Conservation (phyloP, 2,797 vertebrate species). For the Propithecus deckenii region DNA sequence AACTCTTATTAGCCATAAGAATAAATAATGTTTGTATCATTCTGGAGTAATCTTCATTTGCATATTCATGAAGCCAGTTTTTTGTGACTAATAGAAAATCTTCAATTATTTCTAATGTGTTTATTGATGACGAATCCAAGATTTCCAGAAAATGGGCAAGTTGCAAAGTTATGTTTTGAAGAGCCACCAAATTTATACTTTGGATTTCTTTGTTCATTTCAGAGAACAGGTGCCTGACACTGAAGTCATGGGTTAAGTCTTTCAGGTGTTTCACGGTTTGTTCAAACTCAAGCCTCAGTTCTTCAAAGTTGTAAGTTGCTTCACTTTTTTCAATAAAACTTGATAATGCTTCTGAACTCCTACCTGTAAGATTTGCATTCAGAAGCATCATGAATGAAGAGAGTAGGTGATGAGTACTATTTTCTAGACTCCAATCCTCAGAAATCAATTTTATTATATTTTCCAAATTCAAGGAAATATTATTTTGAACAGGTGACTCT, state of each 20-base stretch:
- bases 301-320: slow-evolving; percentile 35
- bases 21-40: slow-evolving; percentile 35
- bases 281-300: slow-evolving; percentile 59
- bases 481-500: not conserved
- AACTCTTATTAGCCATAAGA: slow-evolving; percentile 46
- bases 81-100: slow-evolving; percentile 31
- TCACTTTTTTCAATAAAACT: slow-evolving; percentile 46
- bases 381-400: not conserved
- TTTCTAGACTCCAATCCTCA: slow-evolving; percentile 15
- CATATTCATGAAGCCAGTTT: slow-evolving; percentile 48
- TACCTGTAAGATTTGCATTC: not conserved
- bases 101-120: slow-evolving; percentile 46
- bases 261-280: slow-evolving; percentile 42
- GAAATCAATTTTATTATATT: slow-evolving; percentile 53
- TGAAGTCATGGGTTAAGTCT: slow-evolving; percentile 54
- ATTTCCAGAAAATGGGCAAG: slow-evolving; percentile 37
- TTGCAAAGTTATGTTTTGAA: slow-evolving; percentile 52
- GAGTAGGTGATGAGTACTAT: slow-evolving; percentile 37
- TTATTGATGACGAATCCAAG: slow-evolving; percentile 50
- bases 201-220: slow-evolving; percentile 62
- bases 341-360: slow-evolving; percentile 42
- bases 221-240: not conserved
- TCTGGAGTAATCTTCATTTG: slow-evolving; percentile 48
- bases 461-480: slow-evolving; percentile 42
- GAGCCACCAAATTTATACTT: slow-evolving; percentile 29